phyloP scores from a whole-genome alignment of 2,113 vertebrate species.

The Brevimyrus niger region DNA sequence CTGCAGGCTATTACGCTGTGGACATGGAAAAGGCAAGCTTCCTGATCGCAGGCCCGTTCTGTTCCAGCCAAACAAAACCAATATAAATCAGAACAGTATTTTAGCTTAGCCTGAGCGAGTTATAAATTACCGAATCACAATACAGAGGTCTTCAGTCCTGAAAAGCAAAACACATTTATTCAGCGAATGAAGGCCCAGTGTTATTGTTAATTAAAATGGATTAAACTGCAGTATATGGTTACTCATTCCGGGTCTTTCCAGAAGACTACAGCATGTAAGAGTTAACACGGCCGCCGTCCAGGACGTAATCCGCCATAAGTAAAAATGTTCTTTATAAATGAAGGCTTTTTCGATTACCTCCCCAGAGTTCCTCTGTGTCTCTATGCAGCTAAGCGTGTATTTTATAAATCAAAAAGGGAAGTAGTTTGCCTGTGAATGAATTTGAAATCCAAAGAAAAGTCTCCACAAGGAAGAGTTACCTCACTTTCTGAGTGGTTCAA shows the following conservation, averaged over 20 bases:
- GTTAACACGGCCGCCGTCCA: slow-evolving; percentile 27
- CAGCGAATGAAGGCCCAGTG: slow-evolving; percentile 51
- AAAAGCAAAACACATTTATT: slow-evolving; percentile 28
- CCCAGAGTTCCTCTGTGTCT: slow-evolving; percentile 29
- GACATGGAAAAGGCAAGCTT: slow-evolving; percentile 33
- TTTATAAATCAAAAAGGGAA: slow-evolving; percentile 36
- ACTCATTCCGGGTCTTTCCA: slow-evolving; percentile 52
- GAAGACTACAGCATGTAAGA: slow-evolving; percentile 38
- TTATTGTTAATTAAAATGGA: slow-evolving; percentile 68
- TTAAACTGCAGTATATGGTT: slow-evolving; percentile 54
- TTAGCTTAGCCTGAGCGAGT: slow-evolving; percentile 46
- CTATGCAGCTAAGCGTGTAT: slow-evolving; percentile 30
- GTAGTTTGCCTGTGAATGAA: slow-evolving; percentile 37
- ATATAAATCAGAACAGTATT: slow-evolving; percentile 65
- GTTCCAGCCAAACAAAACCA: slow-evolving; percentile 63
- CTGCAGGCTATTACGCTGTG: slow-evolving; percentile 38
- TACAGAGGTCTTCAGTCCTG: slow-evolving; percentile 37
- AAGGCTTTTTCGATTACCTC: slow-evolving; percentile 39
- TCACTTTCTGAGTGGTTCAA: slow-evolving; percentile 8
- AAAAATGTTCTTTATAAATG: slow-evolving; percentile 46
- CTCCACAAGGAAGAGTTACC: slow-evolving; percentile 1
- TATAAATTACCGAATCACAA: slow-evolving; percentile 55
- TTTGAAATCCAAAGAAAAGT: slow-evolving; percentile 14
- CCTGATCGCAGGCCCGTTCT: slow-evolving; percentile 49
- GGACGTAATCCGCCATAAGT: slow-evolving; percentile 37